Base-by-base conservation (phyloP, 2,888 invertebrate species). In the Corythucha ciliata region DNA sequence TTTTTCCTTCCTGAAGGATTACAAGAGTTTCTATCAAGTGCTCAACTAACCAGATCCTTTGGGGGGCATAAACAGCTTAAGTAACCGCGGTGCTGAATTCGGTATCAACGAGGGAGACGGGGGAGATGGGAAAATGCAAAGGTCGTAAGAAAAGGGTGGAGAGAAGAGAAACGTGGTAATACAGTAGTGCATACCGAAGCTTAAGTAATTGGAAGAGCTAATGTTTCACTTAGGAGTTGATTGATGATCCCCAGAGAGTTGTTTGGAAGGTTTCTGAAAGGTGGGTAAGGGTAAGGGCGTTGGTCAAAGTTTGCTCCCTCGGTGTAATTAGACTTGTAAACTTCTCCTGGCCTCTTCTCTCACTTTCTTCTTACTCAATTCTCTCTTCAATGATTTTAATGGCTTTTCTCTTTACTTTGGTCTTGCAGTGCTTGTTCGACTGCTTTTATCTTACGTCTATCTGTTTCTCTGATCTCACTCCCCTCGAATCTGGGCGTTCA, bases 141-240 rank as follows among this genome's bases (percentile, higher is more conserved):
- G 14, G 33, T 14, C 33, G 33, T 18, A 18, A 18, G 16, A 21
- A 10, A 27, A 27, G 14, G 48, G 39, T 24, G n/a, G 20, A 29
- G 27, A 41, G 21, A 37, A 29, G n/a, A 16, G 41, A 16, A 32
- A 21, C 14, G 25, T 29, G 49, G 49, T 50, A 50, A 50, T 50
- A 34, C 50, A 50, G n/a, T n/a, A n/a, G 50, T 50, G 50, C 41
- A 34, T 34, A 39, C 46, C 45, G 34, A 44, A 39, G 54, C 48
- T 54, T 54, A 54, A 54, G 54, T 54, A 54, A 54, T 54, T 54
- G 54, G 54, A 54, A 42, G 54, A 54, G 54, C 54, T 54, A 54
- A 54, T 54, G 54, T 54, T 54, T 54, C 54, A 54, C 54, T 54
- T 54, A 54, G 54, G 40, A 21, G 48, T 54, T 54, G 54, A 54